These are phyloP conservation scores for Telenomus remus DNA, from an alignment of 1,140 invertebrate genomes.

Conservation along the genomic window DNA sequence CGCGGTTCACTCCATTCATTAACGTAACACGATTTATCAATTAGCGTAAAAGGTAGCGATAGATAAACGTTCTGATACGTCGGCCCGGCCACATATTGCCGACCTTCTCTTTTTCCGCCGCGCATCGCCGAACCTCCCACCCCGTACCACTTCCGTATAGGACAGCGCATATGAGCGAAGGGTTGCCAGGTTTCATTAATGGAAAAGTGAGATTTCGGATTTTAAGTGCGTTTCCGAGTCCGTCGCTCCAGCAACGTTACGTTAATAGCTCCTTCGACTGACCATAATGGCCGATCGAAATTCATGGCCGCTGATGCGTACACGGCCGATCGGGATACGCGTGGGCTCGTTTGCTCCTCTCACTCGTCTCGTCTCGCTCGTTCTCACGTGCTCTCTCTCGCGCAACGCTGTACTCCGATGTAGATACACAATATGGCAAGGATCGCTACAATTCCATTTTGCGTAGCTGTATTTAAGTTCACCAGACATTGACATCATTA, in stretches of 20 bases:
- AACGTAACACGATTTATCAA: slow-evolving; percentile 76
- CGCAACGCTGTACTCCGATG: slow-evolving; percentile 31
- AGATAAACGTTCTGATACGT: slow-evolving; percentile 74
- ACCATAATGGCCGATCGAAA: slow-evolving; percentile 62
- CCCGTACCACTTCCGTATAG: slow-evolving; percentile 45
- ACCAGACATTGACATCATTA: slow-evolving; percentile 45
- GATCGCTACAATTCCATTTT: slow-evolving; percentile 51
- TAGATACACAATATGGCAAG: slow-evolving; percentile 51
- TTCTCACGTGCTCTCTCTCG: slow-evolving; percentile 33
- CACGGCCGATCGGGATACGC: slow-evolving; percentile 52
- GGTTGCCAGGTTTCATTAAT: slow-evolving; percentile 70
- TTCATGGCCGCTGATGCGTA: slow-evolving; percentile 55
- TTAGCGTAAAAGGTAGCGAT: slow-evolving; percentile 76
- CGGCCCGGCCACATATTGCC: slow-evolving; percentile 56
- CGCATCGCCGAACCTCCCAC: slow-evolving; percentile 26
- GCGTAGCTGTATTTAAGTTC: slow-evolving; percentile 40
- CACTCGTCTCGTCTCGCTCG: slow-evolving; percentile 9
- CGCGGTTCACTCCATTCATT: slow-evolving; percentile 69
- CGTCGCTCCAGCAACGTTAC: slow-evolving; percentile 53
- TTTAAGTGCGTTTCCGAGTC: slow-evolving; percentile 72
- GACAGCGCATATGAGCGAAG: slow-evolving; percentile 63
- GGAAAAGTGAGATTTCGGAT: slow-evolving; percentile 71
- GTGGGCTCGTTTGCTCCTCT: slow-evolving; percentile 48
- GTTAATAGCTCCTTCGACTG: slow-evolving; percentile 63
- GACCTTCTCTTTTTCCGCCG: slow-evolving; percentile 50